Evolutionary conservation across 2,797 vertebrate genomes (phyloP), one percentile per base, ranked within the genome.

Genomic region (Alauda arvensis): DNA sequence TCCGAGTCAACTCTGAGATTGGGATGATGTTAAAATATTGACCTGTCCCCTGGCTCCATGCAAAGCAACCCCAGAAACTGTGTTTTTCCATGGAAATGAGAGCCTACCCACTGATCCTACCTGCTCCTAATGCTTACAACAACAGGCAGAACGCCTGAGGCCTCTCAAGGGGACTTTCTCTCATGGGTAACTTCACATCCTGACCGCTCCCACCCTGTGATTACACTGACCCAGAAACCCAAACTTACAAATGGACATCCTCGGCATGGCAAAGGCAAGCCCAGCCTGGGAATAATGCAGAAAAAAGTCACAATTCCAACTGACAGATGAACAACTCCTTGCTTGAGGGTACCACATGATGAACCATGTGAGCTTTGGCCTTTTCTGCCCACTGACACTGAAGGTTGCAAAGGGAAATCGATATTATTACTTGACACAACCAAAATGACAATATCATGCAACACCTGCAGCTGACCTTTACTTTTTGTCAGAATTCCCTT

Each of bases 131-230:
- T 16, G 31, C 20, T 42, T 26, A 5, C 33, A 31, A 3, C 31
- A 28, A 10, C 37, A 43, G 1, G 2, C 3, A 6, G 46, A 8
- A 5, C 10, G 8, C 4, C 21, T 9, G 42, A 80, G 66, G 37
- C 37, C 37, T 70, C 75, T 40, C 0, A 0, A 7, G 10, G 19
- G 12, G n/a, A 34, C 8, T 34, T 46, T 37, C 18, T 55, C 42
- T n/a, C 56, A 4, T 0, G 5, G 53, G 28, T n/a, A 71, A 12
- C 45, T 53, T 19, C 61, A 19, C 9, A 37, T 12, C 59, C n/a
- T 4, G 4, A 34, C 37, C 0, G 0, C 45, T 82, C 56, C 86
- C 23, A 61, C 2, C 0, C 69, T 17, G 34, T 4, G 8, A 24
- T 40, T 18, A 46, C 6, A 0, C 11, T 18, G 33, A 28, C 59